Base-by-base conservation (phyloP, 1,140 invertebrate genomes). In the Lutraria rhynchaena region DNA sequence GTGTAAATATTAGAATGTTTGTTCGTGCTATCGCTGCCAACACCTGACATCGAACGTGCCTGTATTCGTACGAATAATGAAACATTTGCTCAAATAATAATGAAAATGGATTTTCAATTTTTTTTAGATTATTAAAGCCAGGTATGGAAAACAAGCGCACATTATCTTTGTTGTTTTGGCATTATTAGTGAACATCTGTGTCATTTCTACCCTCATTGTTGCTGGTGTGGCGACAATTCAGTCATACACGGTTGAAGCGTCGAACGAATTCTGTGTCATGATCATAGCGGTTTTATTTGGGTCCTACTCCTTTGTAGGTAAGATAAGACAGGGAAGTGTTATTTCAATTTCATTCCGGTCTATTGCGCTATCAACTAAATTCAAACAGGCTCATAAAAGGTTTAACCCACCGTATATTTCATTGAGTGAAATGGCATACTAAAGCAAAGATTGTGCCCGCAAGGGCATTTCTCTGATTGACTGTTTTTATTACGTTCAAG, bases 301-400 rank as follows among this genome's bases (percentile, higher is more conserved):
- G 0, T 89, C 89, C 46, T 92, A 93, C 83, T 92, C 92, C 5
- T 88, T 92, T 51, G 88, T 92, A 37, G 92, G 92, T 67, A 60
- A 22, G 49, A 13, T 7, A n/a, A n/a, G n/a, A n/a, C n/a, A n/a
- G n/a, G n/a, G n/a, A n/a, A n/a, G n/a, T n/a, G n/a, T n/a, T n/a
- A n/a, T n/a, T n/a, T n/a, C n/a, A n/a, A n/a, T n/a, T n/a, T n/a
- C n/a, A n/a, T n/a, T n/a, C n/a, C n/a, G n/a, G n/a, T n/a, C n/a
- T n/a, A n/a, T n/a, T n/a, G n/a, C n/a, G n/a, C n/a, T n/a, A n/a
- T n/a, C n/a, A n/a, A n/a, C n/a, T n/a, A n/a, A n/a, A n/a, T n/a
- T n/a, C n/a, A n/a, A n/a, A n/a, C n/a, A n/a, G n/a, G n/a, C n/a
- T n/a, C n/a, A n/a, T n/a, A n/a, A n/a, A n/a, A n/a, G n/a, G n/a